Base-by-base conservation (phyloP, 2,113 vertebrate species). In the Corvus moneduloides region DNA sequence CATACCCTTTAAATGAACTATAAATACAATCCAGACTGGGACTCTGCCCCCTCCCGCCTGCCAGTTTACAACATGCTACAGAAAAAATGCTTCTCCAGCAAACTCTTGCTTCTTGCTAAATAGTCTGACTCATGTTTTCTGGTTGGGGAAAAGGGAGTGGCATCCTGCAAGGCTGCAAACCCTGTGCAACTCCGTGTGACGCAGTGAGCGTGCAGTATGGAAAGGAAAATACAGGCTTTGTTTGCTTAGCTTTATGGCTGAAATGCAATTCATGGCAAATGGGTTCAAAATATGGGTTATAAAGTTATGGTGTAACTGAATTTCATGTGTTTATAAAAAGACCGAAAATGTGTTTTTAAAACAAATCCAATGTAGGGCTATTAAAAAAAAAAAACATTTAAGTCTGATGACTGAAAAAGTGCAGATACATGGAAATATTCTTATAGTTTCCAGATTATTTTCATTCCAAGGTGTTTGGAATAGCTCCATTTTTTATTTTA, bases 91-190 rank as follows among this genome's bases (percentile, higher is more conserved):
- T 91, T 84, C 66, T 84, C 91, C 48, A 54, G 92, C 88, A 87
- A 93, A 91, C 75, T 87, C 87, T 59, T 49, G 37, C 58, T 69
- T 93, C 88, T 90, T 90, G 55, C 55, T 90, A 46, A 95, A 85
- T 43, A 49, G 78, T 87, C 90, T 96, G 95, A 94, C 90, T 96
- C 94, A 92, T 88, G 95, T 49, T 85, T 92, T 91, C 82, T 93
- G 90, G 83, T 85, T 49, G 7, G 72, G 88, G 94, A 88, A 77
- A 30, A 96, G 93, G 96, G 95, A 95, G 96, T 71, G 84, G 93
- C 91, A 78, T 95, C 94, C 93, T 96, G 95, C 90, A 28, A 43
- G 71, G 62, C 90, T 76, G 46, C 7, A 23, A 89, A 63, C 68
- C 64, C 90, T 48, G 72, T 3, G 79, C 83, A 58, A 81, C 77